These are phyloP conservation scores for Dysidea cf. avara DNA, from an alignment of 37 sponge, comb jelly and placozoan species.

Conservation along the genomic window DNA sequence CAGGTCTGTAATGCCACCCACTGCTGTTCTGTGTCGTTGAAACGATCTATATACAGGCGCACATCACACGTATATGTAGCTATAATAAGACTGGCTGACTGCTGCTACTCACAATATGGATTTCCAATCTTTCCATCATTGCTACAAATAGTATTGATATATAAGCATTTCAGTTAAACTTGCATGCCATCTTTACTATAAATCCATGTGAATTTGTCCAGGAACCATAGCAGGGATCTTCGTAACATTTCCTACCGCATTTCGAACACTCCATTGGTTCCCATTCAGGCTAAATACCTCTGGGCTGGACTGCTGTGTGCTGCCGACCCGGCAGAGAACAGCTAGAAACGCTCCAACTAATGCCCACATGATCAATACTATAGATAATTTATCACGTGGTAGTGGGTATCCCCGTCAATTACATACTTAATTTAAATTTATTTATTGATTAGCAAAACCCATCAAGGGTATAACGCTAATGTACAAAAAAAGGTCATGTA, in stretches of 20 bases:
- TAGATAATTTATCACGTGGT: too few species aligned
- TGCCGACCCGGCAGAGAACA: too few species aligned
- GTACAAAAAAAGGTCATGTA: too few species aligned
- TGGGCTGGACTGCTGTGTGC: neutral
- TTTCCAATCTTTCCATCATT: constrained; percentile 60
- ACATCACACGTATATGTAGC: neutral
- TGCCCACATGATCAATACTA: too few species aligned
- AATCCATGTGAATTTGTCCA: constrained; percentile 79
- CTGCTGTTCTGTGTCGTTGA: constrained; percentile 59
- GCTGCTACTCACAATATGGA: constrained; percentile 73
- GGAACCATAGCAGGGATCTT: constrained; percentile 58
- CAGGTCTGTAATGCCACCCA: constrained; percentile 79
- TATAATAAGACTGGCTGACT: neutral
- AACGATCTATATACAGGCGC: constrained; percentile 41
- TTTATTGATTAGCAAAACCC: too few species aligned
- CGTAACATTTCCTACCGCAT: constrained; percentile 3
- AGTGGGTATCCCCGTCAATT: too few species aligned
- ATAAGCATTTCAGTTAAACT: neutral
- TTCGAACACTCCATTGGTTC: constrained; percentile 2
- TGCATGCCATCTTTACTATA: constrained; percentile 48
- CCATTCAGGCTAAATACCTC: constrained; percentile 7
- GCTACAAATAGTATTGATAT: too few species aligned
- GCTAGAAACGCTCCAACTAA: too few species aligned
- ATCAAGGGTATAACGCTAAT: too few species aligned
- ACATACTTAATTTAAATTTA: too few species aligned